Conservation (phyloP, 2,888 invertebrate species). For the Epirrhoe tristata region DNA sequence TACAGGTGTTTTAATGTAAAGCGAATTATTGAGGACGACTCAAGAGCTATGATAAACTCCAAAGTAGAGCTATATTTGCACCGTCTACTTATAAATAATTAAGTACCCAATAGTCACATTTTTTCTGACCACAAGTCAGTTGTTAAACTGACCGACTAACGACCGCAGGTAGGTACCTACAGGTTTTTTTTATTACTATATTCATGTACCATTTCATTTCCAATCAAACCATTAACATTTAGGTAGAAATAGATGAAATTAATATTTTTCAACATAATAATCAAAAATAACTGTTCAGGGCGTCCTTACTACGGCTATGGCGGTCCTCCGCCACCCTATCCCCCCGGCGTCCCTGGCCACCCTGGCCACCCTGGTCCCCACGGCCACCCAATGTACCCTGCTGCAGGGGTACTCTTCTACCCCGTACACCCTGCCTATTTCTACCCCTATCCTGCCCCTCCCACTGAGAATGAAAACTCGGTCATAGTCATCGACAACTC, state of each 20-base stretch:
- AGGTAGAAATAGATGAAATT: background rate
- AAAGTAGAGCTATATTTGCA: background rate
- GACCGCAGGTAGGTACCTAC: background rate
- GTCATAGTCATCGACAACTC: conserved; percentile 63
- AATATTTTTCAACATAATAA: conserved; percentile 32
- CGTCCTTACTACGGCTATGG: conserved; percentile 76
- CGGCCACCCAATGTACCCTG: conserved; percentile 57
- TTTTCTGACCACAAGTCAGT: too few species aligned
- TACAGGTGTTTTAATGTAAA: conserved; percentile 11
- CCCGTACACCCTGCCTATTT: conserved; percentile 78
- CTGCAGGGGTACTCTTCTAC: conserved; percentile 66
- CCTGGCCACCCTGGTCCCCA: conserved; percentile 38
- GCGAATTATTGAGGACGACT: conserved; percentile 9
- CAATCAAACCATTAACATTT: background rate
- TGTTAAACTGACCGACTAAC: too few species aligned
- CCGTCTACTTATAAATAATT: too few species aligned
- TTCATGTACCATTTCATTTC: background rate
- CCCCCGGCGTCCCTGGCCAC: conserved; percentile 51
- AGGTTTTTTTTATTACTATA: background rate
- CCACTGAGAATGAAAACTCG: conserved; percentile 48
- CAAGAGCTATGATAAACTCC: background rate
- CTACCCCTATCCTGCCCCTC: conserved; percentile 69
- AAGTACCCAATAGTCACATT: too few species aligned
- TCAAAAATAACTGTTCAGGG: conserved; percentile 64
- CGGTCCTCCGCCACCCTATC: conserved; percentile 59